Conservation (phyloP, 2,797 vertebrate genomes). For the Austrolebias charrua region DNA sequence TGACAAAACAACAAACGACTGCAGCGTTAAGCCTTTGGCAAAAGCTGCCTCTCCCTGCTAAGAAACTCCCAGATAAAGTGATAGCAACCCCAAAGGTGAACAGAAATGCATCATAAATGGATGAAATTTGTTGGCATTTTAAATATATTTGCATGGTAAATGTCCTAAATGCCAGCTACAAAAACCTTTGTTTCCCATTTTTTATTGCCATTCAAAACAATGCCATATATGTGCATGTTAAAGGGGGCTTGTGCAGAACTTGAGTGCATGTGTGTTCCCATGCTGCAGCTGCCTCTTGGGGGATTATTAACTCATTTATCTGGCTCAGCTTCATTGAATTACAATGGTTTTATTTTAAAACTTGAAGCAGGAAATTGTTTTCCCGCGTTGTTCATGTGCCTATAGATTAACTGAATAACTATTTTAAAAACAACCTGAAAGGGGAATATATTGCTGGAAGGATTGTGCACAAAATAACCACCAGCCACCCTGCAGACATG, state of each 20-base stretch:
- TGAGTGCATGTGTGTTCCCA: conserved; percentile 5
- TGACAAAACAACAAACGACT: conserved; percentile 59
- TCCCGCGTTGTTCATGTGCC: conserved; percentile 25
- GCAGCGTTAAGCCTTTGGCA: conserved; percentile 40
- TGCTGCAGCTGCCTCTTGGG: conserved; percentile 15
- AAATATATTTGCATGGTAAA: conserved; percentile 33
- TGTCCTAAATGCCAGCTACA: conserved; percentile 40
- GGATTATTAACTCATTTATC: conserved; percentile 48
- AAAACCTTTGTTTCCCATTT: conserved; percentile 31
- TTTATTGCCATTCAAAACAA: conserved; percentile 21
- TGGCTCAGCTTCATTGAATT: conserved; percentile 28
- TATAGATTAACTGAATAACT: conserved; percentile 6
- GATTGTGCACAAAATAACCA: conserved; percentile 17
- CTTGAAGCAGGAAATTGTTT: conserved; percentile 10
- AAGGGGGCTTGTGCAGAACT: not conserved
- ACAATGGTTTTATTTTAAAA: conserved; percentile 47
- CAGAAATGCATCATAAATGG: conserved; percentile 13
- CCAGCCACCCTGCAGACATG: not conserved
- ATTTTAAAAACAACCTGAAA: conserved; percentile 25
- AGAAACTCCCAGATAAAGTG: conserved; percentile 38
- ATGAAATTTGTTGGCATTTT: conserved; percentile 23
- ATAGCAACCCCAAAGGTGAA: not conserved
- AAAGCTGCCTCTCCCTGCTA: conserved; percentile 26
- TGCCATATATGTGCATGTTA: conserved; percentile 12
- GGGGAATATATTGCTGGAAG: conserved; percentile 7